phyloP scores from a whole-genome alignment of 2,888 invertebrate species.

The Linnaemya vulpina region DNA sequence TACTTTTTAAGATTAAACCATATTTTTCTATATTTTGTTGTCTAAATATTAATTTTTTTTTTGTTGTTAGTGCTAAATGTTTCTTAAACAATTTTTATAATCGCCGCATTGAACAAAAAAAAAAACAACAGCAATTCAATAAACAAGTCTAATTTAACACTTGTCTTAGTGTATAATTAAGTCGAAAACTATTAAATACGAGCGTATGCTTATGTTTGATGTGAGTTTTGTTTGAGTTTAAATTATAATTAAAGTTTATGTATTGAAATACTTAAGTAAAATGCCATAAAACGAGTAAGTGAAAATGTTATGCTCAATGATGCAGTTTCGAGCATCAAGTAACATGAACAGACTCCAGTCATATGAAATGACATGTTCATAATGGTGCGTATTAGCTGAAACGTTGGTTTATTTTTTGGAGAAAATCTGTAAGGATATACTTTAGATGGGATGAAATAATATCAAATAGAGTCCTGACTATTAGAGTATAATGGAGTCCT shows the following conservation, averaged over 20 bases:
- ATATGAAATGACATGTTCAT: background rate
- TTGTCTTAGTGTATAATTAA: slow-evolving; percentile 67
- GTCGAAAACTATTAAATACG: slow-evolving; percentile 60
- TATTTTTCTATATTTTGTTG: slow-evolving; percentile 12
- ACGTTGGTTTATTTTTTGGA: too few species aligned
- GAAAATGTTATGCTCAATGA: background rate
- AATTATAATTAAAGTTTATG: slow-evolving; percentile 34
- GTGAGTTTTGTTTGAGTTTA: slow-evolving; percentile 45
- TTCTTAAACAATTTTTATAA: slow-evolving; percentile 39
- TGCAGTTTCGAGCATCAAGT: too few species aligned
- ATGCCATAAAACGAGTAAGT: background rate
- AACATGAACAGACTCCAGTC: background rate
- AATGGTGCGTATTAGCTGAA: too few species aligned
- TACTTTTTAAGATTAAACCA: slow-evolving; percentile 20
- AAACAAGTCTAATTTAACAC: slow-evolving; percentile 65
- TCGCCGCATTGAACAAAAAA: slow-evolving; percentile 2
- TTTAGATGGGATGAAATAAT: too few species aligned
- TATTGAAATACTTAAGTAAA: slow-evolving; percentile 11
- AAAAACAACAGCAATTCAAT: slow-evolving; percentile 4
- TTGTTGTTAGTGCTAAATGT: slow-evolving; percentile 40
- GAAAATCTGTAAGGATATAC: too few species aligned
- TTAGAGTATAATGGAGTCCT: too few species aligned
- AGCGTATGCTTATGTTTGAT: slow-evolving; percentile 46
- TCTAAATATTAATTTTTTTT: slow-evolving; percentile 30
- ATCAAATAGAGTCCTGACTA: too few species aligned